Percentiles rank a stretch among this genome's conserved stretches.
Conservation (phyloP, 2,113 vertebrate genomes). For the Solea senegalensis region DNA sequence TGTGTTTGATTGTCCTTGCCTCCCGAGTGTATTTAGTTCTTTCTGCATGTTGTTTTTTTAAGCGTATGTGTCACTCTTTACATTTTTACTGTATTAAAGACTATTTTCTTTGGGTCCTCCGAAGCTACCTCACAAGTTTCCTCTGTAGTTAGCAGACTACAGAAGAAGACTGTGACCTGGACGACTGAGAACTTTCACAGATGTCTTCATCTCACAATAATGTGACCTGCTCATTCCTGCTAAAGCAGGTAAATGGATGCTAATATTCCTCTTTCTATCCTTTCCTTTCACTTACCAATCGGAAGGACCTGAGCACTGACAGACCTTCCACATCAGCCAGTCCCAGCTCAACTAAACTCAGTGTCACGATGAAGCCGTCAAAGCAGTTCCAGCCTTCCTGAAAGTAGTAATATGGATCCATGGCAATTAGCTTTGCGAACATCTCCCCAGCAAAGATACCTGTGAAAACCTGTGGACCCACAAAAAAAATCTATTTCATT, state of each 20-base stretch:
- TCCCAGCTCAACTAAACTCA: constrained; percentile 95
- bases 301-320: constrained; percentile 97
- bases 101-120: no score
- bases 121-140: no score
- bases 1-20: no score
- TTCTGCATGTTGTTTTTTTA: no score
- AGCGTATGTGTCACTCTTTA: no score
- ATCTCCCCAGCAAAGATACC: constrained; percentile 98
- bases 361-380: constrained; percentile 96
- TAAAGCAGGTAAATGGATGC: constrained; percentile 9
- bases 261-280: background rate
- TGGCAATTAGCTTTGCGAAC: constrained; percentile 96
- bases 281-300: constrained; percentile 87
- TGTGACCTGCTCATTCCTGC: background rate
- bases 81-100: no score
- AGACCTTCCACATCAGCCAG: constrained; percentile 95
- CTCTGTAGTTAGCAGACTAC: no score
- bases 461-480: constrained; percentile 90
- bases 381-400: constrained; percentile 99
- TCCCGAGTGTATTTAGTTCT: no score
- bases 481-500: constrained; percentile 1
- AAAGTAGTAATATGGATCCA: constrained; percentile 99
- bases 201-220: background rate
- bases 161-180: no score
- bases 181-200: no score